Base-by-base conservation (phyloP, 2,888 invertebrate species). In the Dorcus hopei region DNA sequence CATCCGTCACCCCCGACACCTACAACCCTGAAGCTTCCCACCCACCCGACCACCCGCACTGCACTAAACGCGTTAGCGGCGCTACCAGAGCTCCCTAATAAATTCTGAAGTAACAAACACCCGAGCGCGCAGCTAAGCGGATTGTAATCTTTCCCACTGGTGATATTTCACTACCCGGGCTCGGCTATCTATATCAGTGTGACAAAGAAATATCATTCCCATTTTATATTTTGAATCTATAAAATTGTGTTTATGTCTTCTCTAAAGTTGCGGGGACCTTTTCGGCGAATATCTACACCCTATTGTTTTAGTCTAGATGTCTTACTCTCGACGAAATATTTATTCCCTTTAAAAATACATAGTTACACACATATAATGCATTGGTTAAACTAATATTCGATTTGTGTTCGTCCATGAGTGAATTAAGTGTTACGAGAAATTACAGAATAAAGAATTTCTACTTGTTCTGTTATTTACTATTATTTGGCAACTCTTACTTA, bases 121-220 rank as follows among this genome's bases (percentile, higher is more conserved):
- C 74, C 74, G 65, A 61, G 70, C 69, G 65, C 64, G 65, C 67
- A 70, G 71, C 73, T 73, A 74, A 75, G 74, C 74, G 76, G 74
- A 75, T 74, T 75, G 74, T 76, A 76, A 77, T 77, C 77, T 76
- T 74, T 73, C 74, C 74, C 73, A 69, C 67, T 70, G 77, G 76
- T 69, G 74, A 77, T 77, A 77, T 77, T 76, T 77, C 75, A 77
- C 77, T 68, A 68, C 69, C 65, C 69, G 67, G 57, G 65, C 67
- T 63, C 68, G 66, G 63, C 70, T 71, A 70, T 71, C 71, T 69
- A 69, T 72, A 70, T 70, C 69, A 52, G 65, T 66, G 68, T 72
- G 72, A 73, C 73, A 72, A 69, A 70, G 72, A 73, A 72, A 73
- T 73, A 73, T 74, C 65, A 61, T 66, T 61, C 59, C 66, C 63